Evolutionary conservation across 2,797 vertebrate species (phyloP), one percentile per base, ranked within the genome.

Genomic region (Crenuchus spilurus): DNA sequence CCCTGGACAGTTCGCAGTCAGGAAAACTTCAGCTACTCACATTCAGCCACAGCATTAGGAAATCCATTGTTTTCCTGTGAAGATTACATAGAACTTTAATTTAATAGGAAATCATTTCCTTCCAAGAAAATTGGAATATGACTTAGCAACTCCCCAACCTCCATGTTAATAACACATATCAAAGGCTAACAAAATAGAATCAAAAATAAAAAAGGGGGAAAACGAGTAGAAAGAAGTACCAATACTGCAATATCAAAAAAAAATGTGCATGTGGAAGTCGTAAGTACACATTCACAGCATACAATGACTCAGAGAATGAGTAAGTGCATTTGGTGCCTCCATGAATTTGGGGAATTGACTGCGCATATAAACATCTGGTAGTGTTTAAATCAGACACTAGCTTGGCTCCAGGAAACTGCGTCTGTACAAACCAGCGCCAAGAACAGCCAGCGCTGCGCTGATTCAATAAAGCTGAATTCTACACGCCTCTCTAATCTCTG

Each of bases 351-450:
- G 49, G 51, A 57, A 70, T 68, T 54, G 71, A 65, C 22, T 46
- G 42, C 41, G 46, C 60, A 60, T 55, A 33, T 67, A 71, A 81
- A 66, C 80, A 82, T 84, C 83, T 84, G 83, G 74, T 54, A 79
- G 68, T 64, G 76, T 54, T 84, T 82, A 79, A 80, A 71, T 74
- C 35, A 39, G 52, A 77, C 57, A 80, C 44, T 24, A 58, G 69
- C 48, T 73, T 8, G 35, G 48, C 44, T 65, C 46, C 58, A 31
- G 33, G 74, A 39, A 42, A 61, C 39, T 69, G 46, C 30, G 7
- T 42, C 67, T 61, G 67, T 69, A 54, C 37, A 62, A 48, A 42
- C 1, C 26, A 10, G 16, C n/a, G 55, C 55, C 57, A 55, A 51
- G 49, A 51, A 51, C 9, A 51, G 11, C 49, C 49, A 51, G 31